Evolutionary conservation across 2,797 vertebrate species (phyloP).

Genomic region (Aratinga solstitialis): DNA sequence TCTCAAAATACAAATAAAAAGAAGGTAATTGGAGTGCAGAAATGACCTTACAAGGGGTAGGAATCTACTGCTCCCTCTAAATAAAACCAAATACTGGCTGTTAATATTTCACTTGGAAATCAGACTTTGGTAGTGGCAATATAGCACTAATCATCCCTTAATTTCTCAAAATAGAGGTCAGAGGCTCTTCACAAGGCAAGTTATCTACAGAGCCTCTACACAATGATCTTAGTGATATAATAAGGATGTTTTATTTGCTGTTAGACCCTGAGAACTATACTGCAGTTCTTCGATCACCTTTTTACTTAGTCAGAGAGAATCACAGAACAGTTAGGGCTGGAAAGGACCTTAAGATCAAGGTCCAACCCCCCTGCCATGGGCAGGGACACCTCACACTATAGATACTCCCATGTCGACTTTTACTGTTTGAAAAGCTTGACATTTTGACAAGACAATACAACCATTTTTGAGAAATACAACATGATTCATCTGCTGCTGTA

Average conservation of each 20-base stretch:
- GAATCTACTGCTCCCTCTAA: background rate
- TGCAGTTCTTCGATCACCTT: background rate
- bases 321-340: too few species aligned
- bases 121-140: background rate
- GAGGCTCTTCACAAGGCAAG: background rate
- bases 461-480: background rate
- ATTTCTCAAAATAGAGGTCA: background rate
- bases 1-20: constrained; percentile 17
- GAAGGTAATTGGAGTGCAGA: background rate
- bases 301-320: background rate
- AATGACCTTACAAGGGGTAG: background rate
- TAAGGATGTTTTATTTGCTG: background rate
- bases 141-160: background rate
- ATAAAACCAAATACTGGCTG: background rate
- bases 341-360: too few species aligned
- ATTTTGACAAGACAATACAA: background rate
- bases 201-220: background rate
- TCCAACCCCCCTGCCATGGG: too few species aligned
- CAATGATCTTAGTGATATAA: background rate
- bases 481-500: accelerated
- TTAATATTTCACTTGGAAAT: background rate
- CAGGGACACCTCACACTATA: too few species aligned
- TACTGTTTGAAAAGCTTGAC: background rate
- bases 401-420: background rate
- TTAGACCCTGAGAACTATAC: background rate